These are phyloP conservation scores for Eupithecia subumbrata DNA, from an alignment of 2,888 invertebrate species.

Conservation along the genomic window DNA sequence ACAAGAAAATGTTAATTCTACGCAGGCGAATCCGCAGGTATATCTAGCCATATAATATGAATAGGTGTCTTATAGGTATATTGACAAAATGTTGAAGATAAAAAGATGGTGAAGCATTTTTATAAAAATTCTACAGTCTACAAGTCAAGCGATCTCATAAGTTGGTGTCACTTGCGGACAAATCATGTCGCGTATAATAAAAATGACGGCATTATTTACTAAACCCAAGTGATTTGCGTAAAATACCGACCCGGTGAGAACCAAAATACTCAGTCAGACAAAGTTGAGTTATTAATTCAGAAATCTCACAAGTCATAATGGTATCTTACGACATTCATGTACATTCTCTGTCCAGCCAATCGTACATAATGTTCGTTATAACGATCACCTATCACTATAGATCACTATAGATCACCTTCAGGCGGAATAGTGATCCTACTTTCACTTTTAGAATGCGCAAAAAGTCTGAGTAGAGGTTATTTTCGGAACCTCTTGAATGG, in stretches of 20 bases:
- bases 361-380: constrained; percentile 40
- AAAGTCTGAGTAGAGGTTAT: constrained; percentile 36
- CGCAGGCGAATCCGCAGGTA: neutral
- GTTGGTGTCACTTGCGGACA: neutral
- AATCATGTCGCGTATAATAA: neutral
- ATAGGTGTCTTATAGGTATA: neutral
- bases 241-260: neutral
- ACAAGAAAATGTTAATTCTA: neutral
- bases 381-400: constrained; percentile 35
- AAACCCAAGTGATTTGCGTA: neutral
- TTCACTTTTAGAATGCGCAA: constrained; percentile 40
- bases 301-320: constrained; percentile 1
- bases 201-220: neutral
- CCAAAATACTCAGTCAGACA: neutral
- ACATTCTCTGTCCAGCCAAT: constrained; percentile 31
- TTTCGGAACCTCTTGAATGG: constrained; percentile 31
- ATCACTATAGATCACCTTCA: no score
- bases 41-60: neutral
- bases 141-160: neutral
- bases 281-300: neutral
- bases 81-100: neutral
- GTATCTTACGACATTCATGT: constrained; percentile 25
- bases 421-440: constrained; percentile 34
- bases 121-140: neutral
- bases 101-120: neutral